Evolutionary conservation across 2,113 vertebrate genomes (phyloP).

Genomic region (Damaliscus lunatus): DNA sequence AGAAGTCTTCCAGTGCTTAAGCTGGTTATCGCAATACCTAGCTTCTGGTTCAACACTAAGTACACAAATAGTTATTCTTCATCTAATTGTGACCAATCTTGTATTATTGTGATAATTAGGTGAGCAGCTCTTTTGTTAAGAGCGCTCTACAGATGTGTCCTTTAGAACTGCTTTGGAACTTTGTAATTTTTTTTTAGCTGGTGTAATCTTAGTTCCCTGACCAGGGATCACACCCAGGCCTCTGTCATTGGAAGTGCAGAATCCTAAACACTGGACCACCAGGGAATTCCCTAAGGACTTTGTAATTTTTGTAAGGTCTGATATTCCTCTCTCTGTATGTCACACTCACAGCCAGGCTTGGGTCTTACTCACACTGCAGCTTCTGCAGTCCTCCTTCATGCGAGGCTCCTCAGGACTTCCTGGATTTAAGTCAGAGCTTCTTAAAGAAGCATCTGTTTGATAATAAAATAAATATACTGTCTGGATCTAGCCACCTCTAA

Average conservation of each 20-base stretch:
- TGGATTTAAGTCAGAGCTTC: not conserved
- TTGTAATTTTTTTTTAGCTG: not conserved
- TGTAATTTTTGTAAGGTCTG: not conserved
- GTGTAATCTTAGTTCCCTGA: not conserved
- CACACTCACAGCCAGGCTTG: not conserved
- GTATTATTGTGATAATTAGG: slow-evolving; percentile 7
- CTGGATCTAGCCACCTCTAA: not conserved
- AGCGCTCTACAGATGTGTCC: not conserved
- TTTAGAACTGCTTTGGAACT: slow-evolving; percentile 20
- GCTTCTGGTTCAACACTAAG: not conserved
- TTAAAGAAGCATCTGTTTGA: not conserved
- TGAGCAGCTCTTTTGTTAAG: not conserved
- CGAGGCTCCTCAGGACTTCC: not conserved
- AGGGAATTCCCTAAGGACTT: not conserved
- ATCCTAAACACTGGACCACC: not conserved
- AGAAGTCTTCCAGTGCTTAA: not conserved
- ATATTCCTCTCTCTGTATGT: not conserved
- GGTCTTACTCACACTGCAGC: not conserved
- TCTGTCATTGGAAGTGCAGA: not conserved
- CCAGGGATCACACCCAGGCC: not conserved
- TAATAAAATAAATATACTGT: not conserved
- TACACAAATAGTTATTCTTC: not conserved
- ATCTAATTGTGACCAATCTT: not conserved
- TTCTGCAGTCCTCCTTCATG: not conserved
- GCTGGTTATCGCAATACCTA: not conserved